Evolutionary conservation across 1,140 invertebrate species (phyloP).

Genomic region (Scaptomyza hsui): DNA sequence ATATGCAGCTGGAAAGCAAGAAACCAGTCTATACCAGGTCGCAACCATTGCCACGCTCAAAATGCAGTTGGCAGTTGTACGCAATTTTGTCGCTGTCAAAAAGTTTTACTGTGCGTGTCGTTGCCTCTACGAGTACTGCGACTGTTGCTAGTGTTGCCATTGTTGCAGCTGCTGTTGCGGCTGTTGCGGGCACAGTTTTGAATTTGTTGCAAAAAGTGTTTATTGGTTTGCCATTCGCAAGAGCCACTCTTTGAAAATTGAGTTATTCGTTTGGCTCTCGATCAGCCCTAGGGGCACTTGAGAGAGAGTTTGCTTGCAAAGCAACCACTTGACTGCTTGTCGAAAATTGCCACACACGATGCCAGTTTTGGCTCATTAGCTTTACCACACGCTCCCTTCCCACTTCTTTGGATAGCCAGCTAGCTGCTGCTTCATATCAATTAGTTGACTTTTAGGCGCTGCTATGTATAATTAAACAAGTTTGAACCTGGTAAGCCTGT

Average conservation of each 20-base stretch:
- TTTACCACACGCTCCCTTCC: slow-evolving; percentile 36
- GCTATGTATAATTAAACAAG: slow-evolving; percentile 77
- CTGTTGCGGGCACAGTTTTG: slow-evolving; percentile 60
- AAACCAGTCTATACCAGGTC: slow-evolving; percentile 4
- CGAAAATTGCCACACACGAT: slow-evolving; percentile 73
- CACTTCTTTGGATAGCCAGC: slow-evolving; percentile 7
- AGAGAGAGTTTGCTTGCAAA: slow-evolving; percentile 44
- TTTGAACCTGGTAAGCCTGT: slow-evolving; percentile 35
- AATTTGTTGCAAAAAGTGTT: slow-evolving; percentile 80
- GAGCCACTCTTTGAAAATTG: slow-evolving; percentile 74
- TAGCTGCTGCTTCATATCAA: slow-evolving; percentile 70
- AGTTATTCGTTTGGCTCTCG: slow-evolving; percentile 60
- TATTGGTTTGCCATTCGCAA: slow-evolving; percentile 69
- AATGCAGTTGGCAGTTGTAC: slow-evolving; percentile 74
- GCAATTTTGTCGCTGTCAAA: slow-evolving; percentile 76
- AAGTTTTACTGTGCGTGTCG: slow-evolving; percentile 65
- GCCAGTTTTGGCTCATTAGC: slow-evolving; percentile 75
- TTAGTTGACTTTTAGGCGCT: slow-evolving; percentile 79
- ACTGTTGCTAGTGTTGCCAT: neutral
- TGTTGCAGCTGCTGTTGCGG: slow-evolving; percentile 19
- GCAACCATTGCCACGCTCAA: slow-evolving; percentile 17
- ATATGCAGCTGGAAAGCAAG: slow-evolving; percentile 53
- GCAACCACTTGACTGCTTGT: slow-evolving; percentile 55
- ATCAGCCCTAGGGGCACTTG: slow-evolving; percentile 20
- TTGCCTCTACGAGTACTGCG: slow-evolving; percentile 4